Conservation (phyloP, 2,113 vertebrate genomes). For the Sorex fumeus region DNA sequence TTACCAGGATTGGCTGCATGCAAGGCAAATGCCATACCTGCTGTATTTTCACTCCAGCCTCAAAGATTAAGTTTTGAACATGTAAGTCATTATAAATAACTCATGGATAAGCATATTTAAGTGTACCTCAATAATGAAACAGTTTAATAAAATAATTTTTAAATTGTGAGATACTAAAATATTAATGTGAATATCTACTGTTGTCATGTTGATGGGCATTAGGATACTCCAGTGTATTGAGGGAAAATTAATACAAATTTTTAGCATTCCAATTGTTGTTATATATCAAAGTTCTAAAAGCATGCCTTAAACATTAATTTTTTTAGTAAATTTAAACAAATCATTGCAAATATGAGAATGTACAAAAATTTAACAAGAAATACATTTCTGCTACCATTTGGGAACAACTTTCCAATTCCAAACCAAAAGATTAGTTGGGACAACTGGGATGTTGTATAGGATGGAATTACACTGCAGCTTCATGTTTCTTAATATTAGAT, state of each 20-base stretch:
- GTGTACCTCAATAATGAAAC: not conserved
- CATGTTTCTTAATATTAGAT: not conserved
- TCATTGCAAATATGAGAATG: not conserved
- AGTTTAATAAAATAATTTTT: not conserved
- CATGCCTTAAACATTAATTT: not conserved
- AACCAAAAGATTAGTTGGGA: not conserved
- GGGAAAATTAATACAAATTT: not conserved
- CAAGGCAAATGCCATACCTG: too few relatives aligned
- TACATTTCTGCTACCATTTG: not conserved
- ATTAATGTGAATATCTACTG: not conserved
- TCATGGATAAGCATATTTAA: too few relatives aligned
- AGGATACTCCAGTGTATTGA: not conserved
- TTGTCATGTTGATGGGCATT: not conserved
- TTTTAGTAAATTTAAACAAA: not conserved
- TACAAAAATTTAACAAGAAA: constrained; percentile 6
- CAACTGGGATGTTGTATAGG: not conserved
- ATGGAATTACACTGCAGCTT: not conserved
- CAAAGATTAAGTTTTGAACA: too few relatives aligned
- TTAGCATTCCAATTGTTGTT: not conserved
- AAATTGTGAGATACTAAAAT: not conserved
- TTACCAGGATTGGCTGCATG: too few relatives aligned
- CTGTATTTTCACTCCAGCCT: too few relatives aligned
- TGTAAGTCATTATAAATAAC: too few relatives aligned
- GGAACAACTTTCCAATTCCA: not conserved
- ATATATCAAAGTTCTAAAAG: constrained; percentile 4